Evolutionary conservation across 2,113 vertebrate species (phyloP), one percentile per base, ranked within the genome.

Genomic region (Hippolais icterina): DNA sequence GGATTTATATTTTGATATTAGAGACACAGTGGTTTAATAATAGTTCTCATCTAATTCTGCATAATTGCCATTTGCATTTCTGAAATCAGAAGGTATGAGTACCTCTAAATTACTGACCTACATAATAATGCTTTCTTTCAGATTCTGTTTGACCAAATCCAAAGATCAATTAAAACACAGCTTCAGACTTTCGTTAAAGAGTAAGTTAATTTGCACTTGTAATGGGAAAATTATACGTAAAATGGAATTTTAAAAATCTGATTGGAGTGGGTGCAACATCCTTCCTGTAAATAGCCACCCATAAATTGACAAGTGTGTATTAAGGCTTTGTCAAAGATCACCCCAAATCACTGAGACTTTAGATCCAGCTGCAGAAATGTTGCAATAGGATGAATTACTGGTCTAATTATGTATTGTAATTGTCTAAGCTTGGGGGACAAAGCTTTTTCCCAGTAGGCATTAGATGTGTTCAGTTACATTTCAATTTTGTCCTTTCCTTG

Each of bases 121-220:
- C 3, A 4, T 56, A 14, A 83, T 61, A 50, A 77, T 92, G 12
- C 24, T 90, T 90, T 90, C 59, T 97, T 93, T 95, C 98, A 99
- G 99, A 99, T 99, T 96, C 98, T 99, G 35, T 99, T 99, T 96
- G 99, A 99, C 97, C 99, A 99, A 96, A 99, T 98, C 79, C 99
- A 99, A 97, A 98, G 99, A 98, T 99, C 99, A 46, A 99, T 99
- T 97, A 99, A 99, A 97, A 98, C 98, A 53, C 99, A 99, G 60
- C 99, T 99, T 97, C 99, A 99, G 96, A 98, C 98, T 33, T 99
- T 99, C 54, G 98, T 99, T 61, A 99, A 99, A 98, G 99, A 99
- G 99, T 99, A 97, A 99, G 99, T 99, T 56, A 69, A 66, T 69
- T 89, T 92, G 35, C 9, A 65, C 9, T 87, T 84, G 10, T 52